Base-by-base conservation (phyloP, 2,888 invertebrate genomes). In the Cheilosia vulpina region DNA sequence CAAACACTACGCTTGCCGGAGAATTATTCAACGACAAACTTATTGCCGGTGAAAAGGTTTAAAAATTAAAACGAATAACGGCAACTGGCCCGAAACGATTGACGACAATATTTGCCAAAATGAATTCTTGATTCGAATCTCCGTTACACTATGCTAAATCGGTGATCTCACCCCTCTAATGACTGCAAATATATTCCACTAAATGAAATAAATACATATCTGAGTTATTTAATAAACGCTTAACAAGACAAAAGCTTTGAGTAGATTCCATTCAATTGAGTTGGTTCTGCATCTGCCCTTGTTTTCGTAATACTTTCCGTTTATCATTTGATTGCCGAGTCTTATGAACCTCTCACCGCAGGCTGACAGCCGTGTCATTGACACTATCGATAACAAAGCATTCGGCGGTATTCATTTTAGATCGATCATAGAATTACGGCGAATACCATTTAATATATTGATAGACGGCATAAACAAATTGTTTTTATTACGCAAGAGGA, bases 91-190 rank as follows among this genome's bases (percentile, higher is more conserved):
- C 17, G 5, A 52, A 21, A 47, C 27, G 3, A 13, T 27, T 34
- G 21, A 19, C 11, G 13, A 17, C 53, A 62, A 52, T 17, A 55
- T 17, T 13, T 45, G 31, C 31, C 19, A 27, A 57, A 57, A 62
- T 78, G 52, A 57, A 79, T 66, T 69, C 45, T 21, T 31, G 19
- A 66, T 69, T 19, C 47, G 31, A 79, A 65, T 43, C 45, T 52
- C 79, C 73, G 79, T 84, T 80, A 83, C 34, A 31, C 43, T 41
- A 21, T 79, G 79, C 57, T 63, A 69, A 58, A 60, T 13, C 24
- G 68, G 57, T 76, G 65, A 84, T 65, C 71, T 66, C 60, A 76
- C 50, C 53, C 19, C 58, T 15, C 52, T 50, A 27, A 38, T 17
- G 43, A 19, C 38, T 43, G 38, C 53, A 72, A 50, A 72, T 65